These are phyloP conservation scores for Hydrochoerus hydrochaeris DNA, from an alignment of 2,113 vertebrate genomes.

Conservation along the genomic window DNA sequence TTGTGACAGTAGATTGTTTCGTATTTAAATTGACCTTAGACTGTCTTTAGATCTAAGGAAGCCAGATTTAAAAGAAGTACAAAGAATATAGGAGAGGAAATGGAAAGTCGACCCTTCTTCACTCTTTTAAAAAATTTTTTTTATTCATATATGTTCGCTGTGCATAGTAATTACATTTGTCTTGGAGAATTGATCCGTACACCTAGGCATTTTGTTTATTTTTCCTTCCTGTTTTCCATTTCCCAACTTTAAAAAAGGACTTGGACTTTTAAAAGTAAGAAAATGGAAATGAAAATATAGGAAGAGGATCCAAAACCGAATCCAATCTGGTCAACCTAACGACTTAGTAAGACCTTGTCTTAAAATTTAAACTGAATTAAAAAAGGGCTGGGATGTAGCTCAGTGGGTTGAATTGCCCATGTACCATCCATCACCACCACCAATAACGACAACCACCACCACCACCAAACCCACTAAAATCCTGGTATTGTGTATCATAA, in stretches of 20 bases:
- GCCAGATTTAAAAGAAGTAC: background rate
- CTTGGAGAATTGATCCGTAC: background rate
- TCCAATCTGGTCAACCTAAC: background rate
- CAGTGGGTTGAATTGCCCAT: background rate
- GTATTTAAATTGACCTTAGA: background rate
- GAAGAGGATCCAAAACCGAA: background rate
- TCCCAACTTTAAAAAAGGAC: background rate
- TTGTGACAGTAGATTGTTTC: slow-evolving; percentile 23
- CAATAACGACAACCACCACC: too few relatives aligned
- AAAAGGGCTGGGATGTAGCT: background rate
- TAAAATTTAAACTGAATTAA: background rate
- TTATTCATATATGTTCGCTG: background rate
- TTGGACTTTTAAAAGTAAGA: background rate
- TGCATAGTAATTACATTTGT: background rate
- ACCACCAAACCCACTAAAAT: background rate
- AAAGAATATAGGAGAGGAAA: slow-evolving; percentile 10
- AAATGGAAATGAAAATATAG: background rate
- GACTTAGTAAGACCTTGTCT: background rate
- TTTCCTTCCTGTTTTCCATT: background rate
- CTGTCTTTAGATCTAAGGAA: background rate
- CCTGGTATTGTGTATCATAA: background rate
- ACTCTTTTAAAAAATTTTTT: background rate
- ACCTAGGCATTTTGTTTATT: background rate
- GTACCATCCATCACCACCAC: background rate
- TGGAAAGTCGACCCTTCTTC: background rate